Evolutionary conservation across 2,113 vertebrate genomes (phyloP), one percentile per base, ranked within the genome.

Genomic region (Euleptes europaea): DNA sequence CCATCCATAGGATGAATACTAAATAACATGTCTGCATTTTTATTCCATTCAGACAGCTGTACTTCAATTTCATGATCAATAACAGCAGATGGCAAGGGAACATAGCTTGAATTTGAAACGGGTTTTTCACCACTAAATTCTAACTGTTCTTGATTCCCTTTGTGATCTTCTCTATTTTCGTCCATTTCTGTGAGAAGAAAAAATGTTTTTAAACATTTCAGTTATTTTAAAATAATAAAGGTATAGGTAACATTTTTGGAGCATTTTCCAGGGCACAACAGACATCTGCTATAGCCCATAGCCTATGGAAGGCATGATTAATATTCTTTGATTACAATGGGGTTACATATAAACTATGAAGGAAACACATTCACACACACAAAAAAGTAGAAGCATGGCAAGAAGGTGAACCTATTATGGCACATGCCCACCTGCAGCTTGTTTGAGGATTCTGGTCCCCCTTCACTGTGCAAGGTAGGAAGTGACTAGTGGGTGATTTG

Each of bases 1-100:
- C 99, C 99, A 93, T 99, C 99, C 95, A 98, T 93, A 54, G 98
- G 98, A 96, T 99, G 98, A 95, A 99, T 99, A 96, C 98, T 99
- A 92, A 99, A 99, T 7, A 99, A 94, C 98, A 99, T 98, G 94
- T 99, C 98, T 14, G 99, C 97, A 85, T 97, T 98, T 95, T 97
- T 98, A 95, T 94, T 99, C 99, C 99, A 99, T 90, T 99, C 98
- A 87, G 97, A 97, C 83, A 99, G 94, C 60, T 99, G 94, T 78
- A 98, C 89, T 90, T 99, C 97, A 91, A 98, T 97, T 89, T 99
- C 97, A 95, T 99, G 98, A 95, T 98, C 98, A 93, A 98, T 95
- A 35, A 98, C 94, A 83, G 97, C 94, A 83, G 97, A 92, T 10
- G 98, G 95, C 76, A 97, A 96, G 70, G 97, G 94, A 78, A 90